Base-by-base conservation (phyloP, 2,113 vertebrate species). In the Phylloscopus trochiloides region DNA sequence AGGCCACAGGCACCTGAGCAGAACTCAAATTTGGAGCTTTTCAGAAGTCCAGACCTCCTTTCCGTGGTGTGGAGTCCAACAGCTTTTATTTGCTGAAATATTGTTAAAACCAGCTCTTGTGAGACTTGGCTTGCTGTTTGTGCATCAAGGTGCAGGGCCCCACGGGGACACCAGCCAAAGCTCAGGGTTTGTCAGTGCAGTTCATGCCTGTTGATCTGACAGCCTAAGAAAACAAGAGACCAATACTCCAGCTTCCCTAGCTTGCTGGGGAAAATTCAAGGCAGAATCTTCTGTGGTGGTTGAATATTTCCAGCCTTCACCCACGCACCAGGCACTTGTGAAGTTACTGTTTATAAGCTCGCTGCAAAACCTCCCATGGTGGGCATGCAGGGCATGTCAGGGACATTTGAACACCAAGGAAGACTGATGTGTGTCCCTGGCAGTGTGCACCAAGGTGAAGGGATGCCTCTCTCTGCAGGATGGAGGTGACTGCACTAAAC, bases 31-130 rank as follows among this genome's bases (percentile, higher is more conserved):
- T 17, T 70, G 17, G 19, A 87, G 28, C 22, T 92, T 61, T 66
- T 52, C 40, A 45, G 5, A 86, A 50, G 43, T 24, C 86, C 4
- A 8, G 17, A 34, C 22, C 14, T 79, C 32, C 51, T 89, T 77
- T 34, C 24, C 22, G 5, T 0, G 0, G 8, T 31, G 4, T 78
- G 0, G 0, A 31, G 32, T 71, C 52, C 21, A 67, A 51, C 38
- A 43, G 20, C 20, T 90, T 87, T 83, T 42, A 22, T 24, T n/a
- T 72, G 22, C 9, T 79, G 40, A 45, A 71, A 52, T 45, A 57
- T 19, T 48, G 32, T n/a, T 48, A 14, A 89, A 84, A 40, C 0
- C 61, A 52, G 29, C 10, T 29, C 45, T 29, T 32, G 51, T 36
- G 51, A 67, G 51, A 4, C 48, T 71, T 32, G 18, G 31, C 19